Conservation (phyloP, 2,797 vertebrate genomes). For the Bovichtus diacanthus region DNA sequence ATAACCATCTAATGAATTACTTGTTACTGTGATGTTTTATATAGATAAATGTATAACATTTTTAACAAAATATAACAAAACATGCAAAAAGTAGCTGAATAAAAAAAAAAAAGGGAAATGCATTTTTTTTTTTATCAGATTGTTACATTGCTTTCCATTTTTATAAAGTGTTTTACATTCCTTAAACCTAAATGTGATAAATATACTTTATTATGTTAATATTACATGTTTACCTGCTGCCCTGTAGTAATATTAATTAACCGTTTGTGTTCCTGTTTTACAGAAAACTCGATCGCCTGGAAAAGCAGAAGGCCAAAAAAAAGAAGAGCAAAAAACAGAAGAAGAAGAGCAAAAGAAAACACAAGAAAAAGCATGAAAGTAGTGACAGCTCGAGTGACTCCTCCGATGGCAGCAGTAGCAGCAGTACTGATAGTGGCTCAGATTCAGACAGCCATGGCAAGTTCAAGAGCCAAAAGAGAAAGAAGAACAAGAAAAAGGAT, state of each 20-base stretch:
- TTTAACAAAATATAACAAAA: too few species aligned
- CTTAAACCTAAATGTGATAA: neutral
- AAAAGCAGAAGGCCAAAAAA: conserved; percentile 92
- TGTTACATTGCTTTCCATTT: neutral
- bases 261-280: conserved; percentile 19
- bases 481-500: conserved; percentile 85
- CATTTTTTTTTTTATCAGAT: too few species aligned
- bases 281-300: conserved; percentile 96
- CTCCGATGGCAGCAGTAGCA: conserved; percentile 69
- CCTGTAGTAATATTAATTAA: neutral
- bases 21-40: neutral
- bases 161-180: neutral
- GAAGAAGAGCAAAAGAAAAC: conserved; percentile 88
- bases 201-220: neutral
- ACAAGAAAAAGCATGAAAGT: conserved; percentile 84
- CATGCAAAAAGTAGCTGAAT: too few species aligned
- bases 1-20: neutral
- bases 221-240: neutral
- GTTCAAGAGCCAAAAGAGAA: conserved; percentile 86
- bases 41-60: too few species aligned
- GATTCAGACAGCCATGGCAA: conserved; percentile 74
- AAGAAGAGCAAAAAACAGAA: conserved; percentile 92
- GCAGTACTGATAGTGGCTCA: conserved; percentile 69
- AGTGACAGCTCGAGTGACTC: conserved; percentile 81
- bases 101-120: too few species aligned